Base-by-base conservation (phyloP, 2,888 invertebrate species). In the Pristionchus arcanus region DNA sequence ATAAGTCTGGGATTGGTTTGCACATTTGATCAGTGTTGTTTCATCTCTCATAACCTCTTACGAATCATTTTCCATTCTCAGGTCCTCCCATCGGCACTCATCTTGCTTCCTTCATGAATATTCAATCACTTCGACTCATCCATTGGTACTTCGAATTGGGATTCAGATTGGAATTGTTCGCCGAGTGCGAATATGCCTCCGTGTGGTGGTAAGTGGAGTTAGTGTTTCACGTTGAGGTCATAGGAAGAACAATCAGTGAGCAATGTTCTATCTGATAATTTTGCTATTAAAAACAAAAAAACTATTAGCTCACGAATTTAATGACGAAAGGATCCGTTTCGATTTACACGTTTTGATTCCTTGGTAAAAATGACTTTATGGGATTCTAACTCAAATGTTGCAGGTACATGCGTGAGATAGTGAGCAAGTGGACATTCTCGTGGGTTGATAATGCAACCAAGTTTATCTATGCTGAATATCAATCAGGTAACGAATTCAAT, bases 131-230 rank as follows among this genome's bases (percentile, higher is more conserved):
- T 86, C 96, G 97, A 81, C 97, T 98, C 59, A 98, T 98, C 98
- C 97, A 98, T 94, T 97, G 98, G 95, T 98, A 98, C 95, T 96
- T 98, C 66, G 96, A 98, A 93, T 97, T 98, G 37, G 98, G 98
- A 0, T 97, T 99, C 94, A 98, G 98, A 95, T 96, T 99, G 89
- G 98, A 99, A 95, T 96, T 99, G 59, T 99, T 98, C 96, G 98
- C 98, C 90, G 97, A 97, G 42, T 98, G 98, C 95, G 99, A 99
- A 96, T 98, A 97, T 96, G 97, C 98, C 94, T 98, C 98, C 95
- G 97, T 98, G 93, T 99, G 97, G 96, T 98, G 98, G 98, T 97
- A 71, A 88, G 89, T 81, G 77, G 66, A 28, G 25, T n/a, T 49
- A 15, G n/a, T n/a, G 74, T 34, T 53, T 83, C 53, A 83, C 3